A percentile compares a stretch with the other conserved stretches of the same genome.
These are phyloP conservation scores for Stenichneumon culpator DNA, from an alignment of 2,888 invertebrate species.

Conservation along the genomic window DNA sequence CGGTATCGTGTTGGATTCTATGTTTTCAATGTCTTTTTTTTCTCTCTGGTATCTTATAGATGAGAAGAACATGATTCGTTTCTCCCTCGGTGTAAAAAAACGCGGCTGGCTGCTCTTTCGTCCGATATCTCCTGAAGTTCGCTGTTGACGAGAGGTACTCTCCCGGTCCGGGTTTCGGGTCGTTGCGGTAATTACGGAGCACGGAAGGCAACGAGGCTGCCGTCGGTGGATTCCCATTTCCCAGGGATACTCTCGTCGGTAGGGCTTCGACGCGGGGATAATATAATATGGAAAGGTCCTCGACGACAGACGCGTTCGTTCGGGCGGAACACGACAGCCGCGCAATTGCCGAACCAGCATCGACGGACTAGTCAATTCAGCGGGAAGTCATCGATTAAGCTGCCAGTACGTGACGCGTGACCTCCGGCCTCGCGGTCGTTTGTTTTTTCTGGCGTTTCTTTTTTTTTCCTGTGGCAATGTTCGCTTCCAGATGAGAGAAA, in stretches of 20 bases:
- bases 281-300: neutral
- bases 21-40: neutral
- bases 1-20: no score
- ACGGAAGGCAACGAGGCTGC: neutral
- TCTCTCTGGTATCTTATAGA: neutral
- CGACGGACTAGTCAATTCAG: conserved; percentile 19
- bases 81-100: neutral
- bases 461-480: neutral
- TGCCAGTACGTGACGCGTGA: neutral
- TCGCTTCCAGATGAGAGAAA: conserved; percentile 22
- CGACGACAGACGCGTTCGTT: neutral
- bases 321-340: neutral
- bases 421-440: neutral
- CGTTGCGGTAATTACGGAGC: neutral
- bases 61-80: neutral
- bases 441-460: neutral
- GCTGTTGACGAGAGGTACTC: neutral
- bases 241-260: neutral
- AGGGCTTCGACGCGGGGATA: neutral
- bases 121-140: neutral
- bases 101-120: neutral
- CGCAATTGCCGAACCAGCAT: neutral
- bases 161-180: neutral
- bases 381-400: conserved; percentile 44
- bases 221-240: neutral